Conservation (phyloP, 2,797 vertebrate genomes). For the Myotis pilosus region DNA sequence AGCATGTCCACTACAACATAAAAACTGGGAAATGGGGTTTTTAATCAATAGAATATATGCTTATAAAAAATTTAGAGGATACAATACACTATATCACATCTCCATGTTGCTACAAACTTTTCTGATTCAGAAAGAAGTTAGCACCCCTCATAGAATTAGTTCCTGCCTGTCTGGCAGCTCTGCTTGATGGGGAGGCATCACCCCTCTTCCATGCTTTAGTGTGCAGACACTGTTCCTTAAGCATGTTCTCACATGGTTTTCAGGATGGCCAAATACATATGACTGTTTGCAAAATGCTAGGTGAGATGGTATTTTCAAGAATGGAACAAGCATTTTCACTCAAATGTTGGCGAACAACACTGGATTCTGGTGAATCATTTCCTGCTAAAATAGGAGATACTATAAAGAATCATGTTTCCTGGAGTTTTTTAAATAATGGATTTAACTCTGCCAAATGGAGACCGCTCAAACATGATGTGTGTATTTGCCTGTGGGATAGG, state of each 20-base stretch:
- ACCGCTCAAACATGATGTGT: not conserved
- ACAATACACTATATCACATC: not conserved
- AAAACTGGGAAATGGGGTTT: not conserved
- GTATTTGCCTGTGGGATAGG: not conserved
- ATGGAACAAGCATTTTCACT: not conserved
- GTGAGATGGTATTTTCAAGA: slow-evolving; percentile 48
- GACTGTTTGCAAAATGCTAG: slow-evolving; percentile 53
- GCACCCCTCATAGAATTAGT: not conserved
- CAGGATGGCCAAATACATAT: slow-evolving; percentile 29
- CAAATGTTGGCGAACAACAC: slow-evolving; percentile 6
- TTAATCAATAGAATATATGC: not conserved
- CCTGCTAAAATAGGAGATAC: slow-evolving; percentile 6
- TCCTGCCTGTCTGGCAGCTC: not conserved
- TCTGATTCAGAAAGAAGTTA: not conserved
- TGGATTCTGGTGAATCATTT: slow-evolving; percentile 43
- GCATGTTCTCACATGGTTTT: slow-evolving; percentile 25
- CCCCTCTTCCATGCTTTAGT: not conserved
- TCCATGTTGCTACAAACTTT: not conserved
- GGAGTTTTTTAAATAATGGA: slow-evolving; percentile 44
- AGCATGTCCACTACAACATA: not conserved
- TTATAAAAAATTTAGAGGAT: not conserved
- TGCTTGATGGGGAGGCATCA: not conserved
- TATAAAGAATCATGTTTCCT: slow-evolving; percentile 31
- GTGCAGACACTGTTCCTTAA: not conserved
- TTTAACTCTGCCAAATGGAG: slow-evolving; percentile 48